phyloP scores from a whole-genome alignment of 2,797 vertebrate genomes.

The Galago senegalensis region DNA sequence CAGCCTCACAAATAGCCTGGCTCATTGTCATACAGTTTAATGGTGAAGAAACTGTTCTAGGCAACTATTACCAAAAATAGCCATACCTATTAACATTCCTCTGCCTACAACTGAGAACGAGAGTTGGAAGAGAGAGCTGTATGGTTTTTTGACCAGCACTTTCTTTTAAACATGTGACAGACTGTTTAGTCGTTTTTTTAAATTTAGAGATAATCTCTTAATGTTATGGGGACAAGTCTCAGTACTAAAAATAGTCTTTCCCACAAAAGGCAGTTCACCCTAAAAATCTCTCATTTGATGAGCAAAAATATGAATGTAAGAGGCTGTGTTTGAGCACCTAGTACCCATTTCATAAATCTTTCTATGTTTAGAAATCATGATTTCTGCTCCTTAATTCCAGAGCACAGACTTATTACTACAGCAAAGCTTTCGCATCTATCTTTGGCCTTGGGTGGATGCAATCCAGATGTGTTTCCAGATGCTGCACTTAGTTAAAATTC shows the following conservation, averaged over 20 bases:
- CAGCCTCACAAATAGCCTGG: constrained; percentile 67
- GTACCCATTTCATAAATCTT: not conserved
- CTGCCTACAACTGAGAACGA: not conserved
- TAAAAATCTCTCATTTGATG: not conserved
- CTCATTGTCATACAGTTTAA: constrained; percentile 65
- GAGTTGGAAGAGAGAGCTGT: not conserved
- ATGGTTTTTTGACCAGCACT: constrained; percentile 2
- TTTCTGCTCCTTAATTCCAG: constrained; percentile 23
- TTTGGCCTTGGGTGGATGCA: not conserved
- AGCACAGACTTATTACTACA: not conserved
- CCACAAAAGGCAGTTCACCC: constrained; percentile 31
- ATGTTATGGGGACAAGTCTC: not conserved
- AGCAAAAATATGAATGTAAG: constrained; percentile 36
- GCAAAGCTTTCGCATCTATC: not conserved
- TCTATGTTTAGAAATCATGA: not conserved
- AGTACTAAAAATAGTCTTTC: constrained; percentile 36
- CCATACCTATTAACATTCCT: constrained; percentile 70
- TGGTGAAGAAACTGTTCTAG: constrained; percentile 70
- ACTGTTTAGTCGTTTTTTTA: not conserved
- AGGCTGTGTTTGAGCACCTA: not conserved
- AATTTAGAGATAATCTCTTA: not conserved
- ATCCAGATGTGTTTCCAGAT: not conserved
- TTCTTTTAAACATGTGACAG: constrained; percentile 28
- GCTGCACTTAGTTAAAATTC: not conserved
- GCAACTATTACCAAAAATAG: constrained; percentile 77